Evolutionary conservation across 2,797 vertebrate species (phyloP), one percentile per base, ranked within the genome.

Genomic region (Schizopygopsis pylzovi): DNA sequence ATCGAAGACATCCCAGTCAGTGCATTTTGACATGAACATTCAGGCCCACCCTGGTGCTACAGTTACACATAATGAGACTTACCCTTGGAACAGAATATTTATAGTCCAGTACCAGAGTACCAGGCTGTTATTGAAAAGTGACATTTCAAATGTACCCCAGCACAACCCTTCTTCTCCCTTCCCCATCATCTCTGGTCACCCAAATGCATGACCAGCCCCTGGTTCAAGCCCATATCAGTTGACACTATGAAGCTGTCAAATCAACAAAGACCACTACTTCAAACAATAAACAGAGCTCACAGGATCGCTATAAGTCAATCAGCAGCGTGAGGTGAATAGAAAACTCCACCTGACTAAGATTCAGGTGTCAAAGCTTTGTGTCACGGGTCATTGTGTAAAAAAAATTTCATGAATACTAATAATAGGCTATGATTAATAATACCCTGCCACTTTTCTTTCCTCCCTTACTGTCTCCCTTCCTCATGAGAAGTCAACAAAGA

Each of bases 181-280:
- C 71, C 82, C 54, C 12, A 39, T 81, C 73, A 78, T 90, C 83
- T 90, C 89, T 33, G 79, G 79, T 92, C 86, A 91, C 88, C 85
- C 83, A 81, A 86, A 92, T 90, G 90, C 91, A 82, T 67, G 83
- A 85, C n/a, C 49, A 22, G 63, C 20, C 67, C 88, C 49, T 79
- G 4, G 3, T 72, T 86, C 70, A 78, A 79, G 76, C 85, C 79
- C 72, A 81, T 92, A 93, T 94, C 90, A 90, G 90, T 88, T 93
- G 63, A 90, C 93, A 91, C 56, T 78, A 75, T 87, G 87, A 88
- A 88, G 83, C 75, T 76, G 54, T 77, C 86, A 59, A 87, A 79
- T 87, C 82, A 68, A 67, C 45, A 61, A 15, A 80, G 86, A 71
- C 80, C 87, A 79, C 61, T 39, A 25, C 84, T 89, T 90, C 65